A percentile compares a stretch with the other conserved stretches of the same genome.
Evolutionary conservation across 2,888 invertebrate species (phyloP).

Genomic region (Eurois occulta): DNA sequence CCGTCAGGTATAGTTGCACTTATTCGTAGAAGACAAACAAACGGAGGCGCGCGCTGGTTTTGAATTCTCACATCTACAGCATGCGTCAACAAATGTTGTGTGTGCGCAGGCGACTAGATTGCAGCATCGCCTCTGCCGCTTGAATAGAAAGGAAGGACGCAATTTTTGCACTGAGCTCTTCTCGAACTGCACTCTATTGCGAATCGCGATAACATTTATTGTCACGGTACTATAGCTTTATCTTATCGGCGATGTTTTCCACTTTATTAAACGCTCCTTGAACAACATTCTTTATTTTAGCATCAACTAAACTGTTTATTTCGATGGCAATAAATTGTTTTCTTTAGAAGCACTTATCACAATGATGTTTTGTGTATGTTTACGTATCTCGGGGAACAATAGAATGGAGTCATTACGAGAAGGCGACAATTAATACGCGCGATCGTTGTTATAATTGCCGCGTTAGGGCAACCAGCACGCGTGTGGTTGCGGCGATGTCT

Average conservation of each 20-base stretch:
- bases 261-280: slow-evolving; percentile 78
- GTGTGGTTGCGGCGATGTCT: slow-evolving; percentile 75
- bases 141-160: slow-evolving; percentile 81
- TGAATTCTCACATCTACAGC: slow-evolving; percentile 77
- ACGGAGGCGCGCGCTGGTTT: slow-evolving; percentile 74
- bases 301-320: slow-evolving; percentile 58
- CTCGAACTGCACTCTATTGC: slow-evolving; percentile 75
- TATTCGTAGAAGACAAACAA: slow-evolving; percentile 77
- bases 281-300: slow-evolving; percentile 79
- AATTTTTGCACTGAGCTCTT: slow-evolving; percentile 77
- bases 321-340: slow-evolving; percentile 56
- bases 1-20: slow-evolving; percentile 70
- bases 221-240: slow-evolving; percentile 74
- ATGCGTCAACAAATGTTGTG: slow-evolving; percentile 73
- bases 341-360: slow-evolving; percentile 48
- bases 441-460: slow-evolving; percentile 45
- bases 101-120: slow-evolving; percentile 67
- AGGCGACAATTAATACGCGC: slow-evolving; percentile 44
- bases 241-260: slow-evolving; percentile 86
- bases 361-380: slow-evolving; percentile 65
- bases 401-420: slow-evolving; percentile 52
- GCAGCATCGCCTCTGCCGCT: slow-evolving; percentile 70
- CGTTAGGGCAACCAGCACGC: slow-evolving; percentile 67
- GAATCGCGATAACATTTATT: slow-evolving; percentile 78
- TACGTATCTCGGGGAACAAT: slow-evolving; percentile 60